phyloP scores from a whole-genome alignment of 2,797 vertebrate genomes.

The Myiotriccus ornatus region DNA sequence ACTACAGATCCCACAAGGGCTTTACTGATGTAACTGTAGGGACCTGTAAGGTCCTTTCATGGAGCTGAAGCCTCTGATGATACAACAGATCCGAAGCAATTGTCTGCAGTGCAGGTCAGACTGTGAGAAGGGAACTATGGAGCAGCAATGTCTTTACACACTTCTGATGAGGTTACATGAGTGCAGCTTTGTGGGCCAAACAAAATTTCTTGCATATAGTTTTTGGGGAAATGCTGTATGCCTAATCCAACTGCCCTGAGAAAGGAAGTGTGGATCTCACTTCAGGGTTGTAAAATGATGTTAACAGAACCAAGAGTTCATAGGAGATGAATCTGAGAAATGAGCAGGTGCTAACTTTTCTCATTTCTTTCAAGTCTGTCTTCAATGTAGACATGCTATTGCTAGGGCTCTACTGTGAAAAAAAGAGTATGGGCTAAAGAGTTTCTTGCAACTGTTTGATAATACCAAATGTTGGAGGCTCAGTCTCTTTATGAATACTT shows the following conservation, averaged over 20 bases:
- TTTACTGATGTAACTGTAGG: neutral
- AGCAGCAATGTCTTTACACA: neutral
- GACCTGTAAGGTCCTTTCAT: neutral
- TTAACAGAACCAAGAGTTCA: neutral
- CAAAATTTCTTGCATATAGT: neutral
- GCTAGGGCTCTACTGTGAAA: neutral
- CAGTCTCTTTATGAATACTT: neutral
- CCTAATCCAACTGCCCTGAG: neutral
- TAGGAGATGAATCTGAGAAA: neutral
- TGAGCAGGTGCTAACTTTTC: neutral
- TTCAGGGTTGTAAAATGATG: neutral
- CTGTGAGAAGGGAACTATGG: neutral
- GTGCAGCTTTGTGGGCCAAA: neutral
- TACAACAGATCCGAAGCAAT: neutral
- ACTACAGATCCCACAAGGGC: neutral
- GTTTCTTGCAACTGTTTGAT: neutral
- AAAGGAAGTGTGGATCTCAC: neutral
- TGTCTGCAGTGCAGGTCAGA: neutral
- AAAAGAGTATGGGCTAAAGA: neutral
- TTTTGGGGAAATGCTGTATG: fast-evolving
- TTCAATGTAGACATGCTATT: neutral
- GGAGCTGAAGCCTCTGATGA: neutral
- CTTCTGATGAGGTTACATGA: neutral
- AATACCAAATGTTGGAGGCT: neutral
- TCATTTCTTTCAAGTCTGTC: neutral